A percentile compares a stretch with the other conserved stretches of the same genome.
Evolutionary conservation across 2,888 invertebrate species (phyloP).

Genomic region (Nomada lathburiana): DNA sequence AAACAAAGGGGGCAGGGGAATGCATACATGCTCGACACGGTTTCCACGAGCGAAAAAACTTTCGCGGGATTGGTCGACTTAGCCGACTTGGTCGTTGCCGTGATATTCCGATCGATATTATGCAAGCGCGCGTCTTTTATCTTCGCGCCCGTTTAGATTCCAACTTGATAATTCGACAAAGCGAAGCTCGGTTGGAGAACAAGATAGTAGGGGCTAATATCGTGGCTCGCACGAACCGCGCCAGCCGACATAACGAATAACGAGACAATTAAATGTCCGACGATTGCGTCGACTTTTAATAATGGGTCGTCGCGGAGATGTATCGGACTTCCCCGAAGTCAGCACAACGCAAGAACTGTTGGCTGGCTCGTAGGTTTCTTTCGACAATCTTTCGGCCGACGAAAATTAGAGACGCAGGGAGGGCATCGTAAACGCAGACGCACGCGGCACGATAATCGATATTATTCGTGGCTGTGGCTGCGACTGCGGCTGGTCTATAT

Average conservation of each 20-base stretch:
- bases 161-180: slow-evolving; percentile 5
- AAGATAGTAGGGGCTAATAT: slow-evolving; percentile 13
- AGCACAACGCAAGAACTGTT: too few relatives aligned
- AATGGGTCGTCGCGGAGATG: background rate
- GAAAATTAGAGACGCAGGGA: background rate
- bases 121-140: slow-evolving; percentile 8
- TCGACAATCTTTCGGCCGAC: background rate
- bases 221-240: slow-evolving; percentile 14
- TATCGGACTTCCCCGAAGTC: too few relatives aligned
- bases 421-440: background rate
- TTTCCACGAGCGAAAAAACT: slow-evolving; percentile 32
- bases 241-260: background rate
- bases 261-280: slow-evolving; percentile 20
- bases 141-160: slow-evolving; percentile 28
- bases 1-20: slow-evolving; percentile 13
- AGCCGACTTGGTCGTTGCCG: slow-evolving; percentile 6
- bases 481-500: too few relatives aligned
- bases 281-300: slow-evolving; percentile 10
- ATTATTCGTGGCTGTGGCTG: slow-evolving; percentile 16
- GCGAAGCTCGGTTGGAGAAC: slow-evolving; percentile 2
- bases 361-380: too few relatives aligned
- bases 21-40: slow-evolving; percentile 7
- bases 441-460: slow-evolving; percentile 14
- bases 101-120: slow-evolving; percentile 42
- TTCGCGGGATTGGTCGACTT: slow-evolving; percentile 23